Base-by-base conservation (phyloP, 2,888 invertebrate genomes). In the Poecilus cupreus region DNA sequence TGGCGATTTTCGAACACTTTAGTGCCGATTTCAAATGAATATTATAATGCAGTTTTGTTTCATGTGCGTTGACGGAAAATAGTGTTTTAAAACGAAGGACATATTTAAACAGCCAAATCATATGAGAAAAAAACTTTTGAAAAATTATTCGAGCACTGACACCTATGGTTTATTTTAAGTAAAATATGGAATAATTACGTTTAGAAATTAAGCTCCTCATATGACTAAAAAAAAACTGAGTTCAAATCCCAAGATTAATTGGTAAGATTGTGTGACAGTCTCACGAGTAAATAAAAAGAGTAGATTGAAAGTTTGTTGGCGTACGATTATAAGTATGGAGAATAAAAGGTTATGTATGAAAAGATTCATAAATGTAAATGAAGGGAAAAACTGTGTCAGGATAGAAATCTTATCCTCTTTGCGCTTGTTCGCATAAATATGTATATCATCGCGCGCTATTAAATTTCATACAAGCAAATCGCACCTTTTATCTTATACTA, bases 331-430 rank as follows among this genome's bases (percentile, higher is more conserved):
- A 24, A 57, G 57, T n/a, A 8, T 26, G 57, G 4, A 24, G 57
- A 57, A 57, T 57, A 57, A 57, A 57, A 57, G 22, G 24, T 57
- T 57, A 57, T 57, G 57, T 24, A 57, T 22, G 57, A 57, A 57
- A 57, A 57, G 57, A 57, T 24, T 0, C 57, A 57, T 24, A 57
- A 57, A 57, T 57, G 57, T 24, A 57, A 24, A 57, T 57, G 57
- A 57, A 22, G 10, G 10, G n/a, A n/a, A 39, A 10, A 26, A 49
- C 16, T 16, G 5, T 24, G 57, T 26, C 22, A 57, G n/a, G 26
- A 57, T 20, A 57, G 10, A 57, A 57, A n/a, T 57, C 5, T 22
- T 57, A 57, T 57, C 24, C 24, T 57, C 24, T 24, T 26, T 10
- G 11, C 8, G 24, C 5, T 57, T 57, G 11, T 54, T 11, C 3